A percentile compares a stretch with the other conserved stretches of the same genome.
phyloP scores from a whole-genome alignment of 2,797 vertebrate species.

The Acanthiza pusilla region DNA sequence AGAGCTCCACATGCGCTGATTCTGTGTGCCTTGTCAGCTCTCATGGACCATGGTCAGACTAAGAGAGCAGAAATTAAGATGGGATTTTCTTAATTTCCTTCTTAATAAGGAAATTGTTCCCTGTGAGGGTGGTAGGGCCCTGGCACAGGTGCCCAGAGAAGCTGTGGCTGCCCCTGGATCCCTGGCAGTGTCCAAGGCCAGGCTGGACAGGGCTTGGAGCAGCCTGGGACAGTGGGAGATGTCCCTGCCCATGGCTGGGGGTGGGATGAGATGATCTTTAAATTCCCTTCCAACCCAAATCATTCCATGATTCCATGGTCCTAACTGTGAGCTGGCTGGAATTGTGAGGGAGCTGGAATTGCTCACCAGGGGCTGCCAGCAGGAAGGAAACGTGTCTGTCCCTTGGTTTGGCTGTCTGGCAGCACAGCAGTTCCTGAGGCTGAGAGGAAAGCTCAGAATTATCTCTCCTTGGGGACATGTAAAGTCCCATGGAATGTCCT shows the following conservation, averaged over 20 bases:
- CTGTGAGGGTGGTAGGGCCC: fast-evolving
- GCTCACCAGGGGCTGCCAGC: background rate
- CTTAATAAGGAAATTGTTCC: fast-evolving
- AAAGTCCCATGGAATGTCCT: background rate
- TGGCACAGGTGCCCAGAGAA: background rate
- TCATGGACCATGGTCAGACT: background rate
- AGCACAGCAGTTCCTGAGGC: background rate
- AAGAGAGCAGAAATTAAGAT: background rate
- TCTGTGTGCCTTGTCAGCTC: background rate
- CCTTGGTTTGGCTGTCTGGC: background rate
- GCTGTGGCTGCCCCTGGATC: background rate
- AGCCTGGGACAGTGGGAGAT: background rate
- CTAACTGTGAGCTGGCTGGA: background rate
- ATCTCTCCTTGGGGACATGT: background rate
- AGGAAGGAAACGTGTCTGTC: background rate
- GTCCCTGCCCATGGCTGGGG: background rate
- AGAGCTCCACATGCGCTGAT: background rate
- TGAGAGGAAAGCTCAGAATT: background rate
- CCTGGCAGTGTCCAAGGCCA: background rate
- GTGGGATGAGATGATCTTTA: too few species aligned
- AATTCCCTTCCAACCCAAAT: background rate
- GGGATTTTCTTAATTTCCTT: too few species aligned
- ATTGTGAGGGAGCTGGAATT: background rate
- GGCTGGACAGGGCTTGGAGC: background rate
- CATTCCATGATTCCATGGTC: background rate